phyloP scores from a whole-genome alignment of 1,140 invertebrate species.

The Procambarus clarkii region DNA sequence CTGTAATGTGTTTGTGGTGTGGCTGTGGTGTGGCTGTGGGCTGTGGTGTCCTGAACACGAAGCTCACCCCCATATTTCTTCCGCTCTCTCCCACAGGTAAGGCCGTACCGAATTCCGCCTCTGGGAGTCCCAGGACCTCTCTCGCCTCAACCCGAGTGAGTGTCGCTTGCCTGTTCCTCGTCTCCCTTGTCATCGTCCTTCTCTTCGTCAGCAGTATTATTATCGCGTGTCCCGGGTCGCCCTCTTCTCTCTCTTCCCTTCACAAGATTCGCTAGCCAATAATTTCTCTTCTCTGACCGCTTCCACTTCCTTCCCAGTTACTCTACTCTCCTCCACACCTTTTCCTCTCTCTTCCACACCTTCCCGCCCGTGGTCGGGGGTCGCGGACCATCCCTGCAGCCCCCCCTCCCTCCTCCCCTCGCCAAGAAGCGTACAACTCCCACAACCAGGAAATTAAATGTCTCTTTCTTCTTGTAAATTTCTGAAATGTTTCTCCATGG shows the following conservation, averaged over 20 bases:
- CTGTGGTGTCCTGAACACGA: background rate
- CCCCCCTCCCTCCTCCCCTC: constrained; percentile 6
- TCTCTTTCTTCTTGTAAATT: constrained; percentile 43
- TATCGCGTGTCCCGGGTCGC: constrained; percentile 16
- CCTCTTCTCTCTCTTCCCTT: too few species aligned
- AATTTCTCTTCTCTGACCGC: too few species aligned
- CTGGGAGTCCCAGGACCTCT: too few species aligned
- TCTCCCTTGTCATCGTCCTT: background rate
- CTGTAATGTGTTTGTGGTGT: background rate
- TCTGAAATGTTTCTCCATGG: background rate
- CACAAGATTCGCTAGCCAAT: too few species aligned
- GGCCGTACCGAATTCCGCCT: background rate
- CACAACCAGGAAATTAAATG: constrained; percentile 33
- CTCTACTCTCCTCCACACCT: too few species aligned
- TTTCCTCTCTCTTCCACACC: too few species aligned
- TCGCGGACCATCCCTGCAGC: too few species aligned
- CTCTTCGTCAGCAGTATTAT: constrained; percentile 16
- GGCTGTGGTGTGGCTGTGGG: background rate
- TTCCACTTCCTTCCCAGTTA: too few species aligned
- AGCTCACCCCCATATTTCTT: background rate
- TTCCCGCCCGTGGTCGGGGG: too few species aligned
- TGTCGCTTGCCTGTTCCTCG: background rate
- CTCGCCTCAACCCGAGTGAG: too few species aligned
- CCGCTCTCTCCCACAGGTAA: background rate
- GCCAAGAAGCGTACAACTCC: background rate